These are phyloP conservation scores for Oplegnathus fasciatus DNA, from an alignment of 2,113 vertebrate genomes.

Conservation along the genomic window DNA sequence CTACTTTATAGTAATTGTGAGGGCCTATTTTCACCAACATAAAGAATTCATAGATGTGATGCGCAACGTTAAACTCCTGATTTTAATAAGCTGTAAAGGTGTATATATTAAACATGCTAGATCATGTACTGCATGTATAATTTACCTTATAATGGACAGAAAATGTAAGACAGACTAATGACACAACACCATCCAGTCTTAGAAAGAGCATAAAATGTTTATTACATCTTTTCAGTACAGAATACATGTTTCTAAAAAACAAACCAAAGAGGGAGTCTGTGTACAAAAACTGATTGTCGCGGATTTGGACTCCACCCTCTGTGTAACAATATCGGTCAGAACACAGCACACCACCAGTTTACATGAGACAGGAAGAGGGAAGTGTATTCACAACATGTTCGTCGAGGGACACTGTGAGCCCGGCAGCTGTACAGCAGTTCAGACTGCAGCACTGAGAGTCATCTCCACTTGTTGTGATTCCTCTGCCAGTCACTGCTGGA, in stretches of 20 bases:
- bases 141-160: too few species aligned
- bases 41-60: too few species aligned
- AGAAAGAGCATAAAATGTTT: constrained; percentile 77
- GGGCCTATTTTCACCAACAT: too few species aligned
- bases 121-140: background rate
- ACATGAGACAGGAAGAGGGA: background rate
- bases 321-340: background rate
- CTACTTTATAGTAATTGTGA: too few species aligned
- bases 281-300: constrained; percentile 40
- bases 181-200: background rate
- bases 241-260: constrained; percentile 57
- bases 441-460: too few species aligned
- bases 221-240: constrained; percentile 63
- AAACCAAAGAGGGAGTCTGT: constrained; percentile 29
- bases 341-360: background rate
- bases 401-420: too few species aligned
- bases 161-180: background rate
- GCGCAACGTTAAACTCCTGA: too few species aligned
- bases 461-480: too few species aligned
- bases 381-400: background rate
- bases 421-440: too few species aligned
- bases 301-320: background rate
- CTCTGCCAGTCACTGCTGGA: too few species aligned
- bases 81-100: too few species aligned
- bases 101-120: background rate